A percentile compares a stretch with the other conserved stretches of the same genome.
phyloP scores from a whole-genome alignment of 2,113 vertebrate genomes.

The Piaya cayana region DNA sequence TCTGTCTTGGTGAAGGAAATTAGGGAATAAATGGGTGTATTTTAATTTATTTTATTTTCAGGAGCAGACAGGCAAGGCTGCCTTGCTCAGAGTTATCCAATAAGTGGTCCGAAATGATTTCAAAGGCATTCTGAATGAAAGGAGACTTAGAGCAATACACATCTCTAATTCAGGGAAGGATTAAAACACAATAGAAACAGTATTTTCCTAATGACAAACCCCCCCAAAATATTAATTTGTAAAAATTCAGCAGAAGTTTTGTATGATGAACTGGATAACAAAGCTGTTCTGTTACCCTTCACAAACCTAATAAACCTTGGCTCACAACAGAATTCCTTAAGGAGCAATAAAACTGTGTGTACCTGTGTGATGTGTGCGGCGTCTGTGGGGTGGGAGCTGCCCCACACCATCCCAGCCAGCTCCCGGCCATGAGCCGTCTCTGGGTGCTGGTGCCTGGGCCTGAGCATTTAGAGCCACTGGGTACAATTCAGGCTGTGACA shows the following conservation, averaged over 20 bases:
- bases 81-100: neutral
- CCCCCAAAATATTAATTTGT: neutral
- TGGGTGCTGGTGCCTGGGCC: neutral
- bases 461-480: rapidly evolving
- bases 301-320: neutral
- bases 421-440: neutral
- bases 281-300: neutral
- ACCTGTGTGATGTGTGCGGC: neutral
- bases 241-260: neutral
- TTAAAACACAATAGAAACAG: neutral
- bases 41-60: constrained; percentile 37
- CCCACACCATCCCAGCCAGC: rapidly evolving
- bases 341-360: neutral
- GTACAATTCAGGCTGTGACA: neutral
- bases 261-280: neutral
- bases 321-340: neutral
- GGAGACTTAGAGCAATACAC: neutral
- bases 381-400: rapidly evolving
- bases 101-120: constrained; percentile 18
- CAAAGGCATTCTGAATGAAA: constrained; percentile 8
- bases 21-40: neutral
- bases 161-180: constrained; percentile 20
- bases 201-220: constrained; percentile 4
- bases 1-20: neutral
- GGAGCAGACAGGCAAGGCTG: neutral